Conservation (phyloP, 2,797 vertebrate species). For the Sebastes cheni region DNA sequence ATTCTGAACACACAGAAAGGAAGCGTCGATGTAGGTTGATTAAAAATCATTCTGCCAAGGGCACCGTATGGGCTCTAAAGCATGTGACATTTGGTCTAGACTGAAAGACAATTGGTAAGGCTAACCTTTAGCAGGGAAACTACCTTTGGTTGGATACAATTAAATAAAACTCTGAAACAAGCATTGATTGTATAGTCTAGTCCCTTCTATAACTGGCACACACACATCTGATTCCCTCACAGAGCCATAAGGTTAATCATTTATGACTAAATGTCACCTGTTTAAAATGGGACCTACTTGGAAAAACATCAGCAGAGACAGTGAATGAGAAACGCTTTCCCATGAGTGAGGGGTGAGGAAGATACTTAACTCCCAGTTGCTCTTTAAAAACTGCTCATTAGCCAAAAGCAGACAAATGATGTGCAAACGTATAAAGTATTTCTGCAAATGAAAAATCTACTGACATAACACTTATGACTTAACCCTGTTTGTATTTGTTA, state of each 20-base stretch:
- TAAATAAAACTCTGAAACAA: constrained; percentile 5
- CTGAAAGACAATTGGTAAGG: constrained; percentile 46
- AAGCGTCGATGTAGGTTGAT: constrained; percentile 29
- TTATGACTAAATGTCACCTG: constrained; percentile 41
- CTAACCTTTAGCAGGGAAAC: constrained; percentile 41
- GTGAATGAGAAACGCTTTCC: neutral
- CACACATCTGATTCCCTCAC: constrained; percentile 1
- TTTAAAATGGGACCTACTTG: constrained; percentile 11
- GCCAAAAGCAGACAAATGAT: neutral
- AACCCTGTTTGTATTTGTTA: too few species aligned
- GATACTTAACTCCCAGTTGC: neutral
- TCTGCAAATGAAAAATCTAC: neutral
- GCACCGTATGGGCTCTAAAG: constrained; percentile 22
- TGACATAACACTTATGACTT: neutral
- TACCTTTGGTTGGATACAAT: constrained; percentile 11
- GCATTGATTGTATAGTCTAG: neutral
- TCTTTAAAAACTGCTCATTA: neutral
- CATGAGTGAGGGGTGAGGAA: neutral
- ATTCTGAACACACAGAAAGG: constrained; percentile 35
- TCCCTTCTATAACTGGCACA: neutral
- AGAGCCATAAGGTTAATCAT: constrained; percentile 36
- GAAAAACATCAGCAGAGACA: constrained; percentile 7
- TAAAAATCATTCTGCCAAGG: constrained; percentile 40
- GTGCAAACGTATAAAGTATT: neutral
- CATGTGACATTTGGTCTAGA: constrained; percentile 50